Base-by-base conservation (phyloP, 2,888 invertebrate genomes). In the Lissonota sp. region DNA sequence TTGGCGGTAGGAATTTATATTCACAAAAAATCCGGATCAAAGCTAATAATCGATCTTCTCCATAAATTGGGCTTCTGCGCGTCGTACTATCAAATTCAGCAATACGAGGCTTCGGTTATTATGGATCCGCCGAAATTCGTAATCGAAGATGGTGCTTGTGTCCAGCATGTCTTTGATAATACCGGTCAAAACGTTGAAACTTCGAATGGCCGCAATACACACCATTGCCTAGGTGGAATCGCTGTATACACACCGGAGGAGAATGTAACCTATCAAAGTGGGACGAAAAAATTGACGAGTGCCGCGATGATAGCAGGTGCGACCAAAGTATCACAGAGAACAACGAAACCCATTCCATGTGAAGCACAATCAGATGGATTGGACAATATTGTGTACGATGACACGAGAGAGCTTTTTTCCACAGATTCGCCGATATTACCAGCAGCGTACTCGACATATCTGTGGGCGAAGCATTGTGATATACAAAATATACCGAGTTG, bases 121-220 rank as follows among this genome's bases (percentile, higher is more conserved):
- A 58, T 57, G 57, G 46, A 70, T 70, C 57, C 58, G 26, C 37
- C 69, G 46, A 60, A 60, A 76, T 49, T 51, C 12, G 10, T 12
- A 51, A 14, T 62, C 3, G 62, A 62, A 62, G 42, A 42, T 14
- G 10, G 10, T 51, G 62, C 63, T 60, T 72, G 49, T 74, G 67
- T 76, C 6, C 77, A 80, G 55, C 76, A 60, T 58, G 67, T 78
- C 8, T 84, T 80, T 55, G 85, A 85, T 51, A 84, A 84, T 60
- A 80, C 84, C 26, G 83, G 78, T 64, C 81, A 84, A 37, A 84
- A 84, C 71, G 76, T 79, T 10, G 51, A 40, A 14, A 84, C 84
- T n/a, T 77, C 73, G 40, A 62, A 77, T 57, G 80, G 77, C 7
- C 26, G 60, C 10, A 39, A 63, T 12, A 73, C 77, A 8, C 77